Base-by-base conservation (phyloP, 2,888 invertebrate species). In the Sarcophaga caerulescens region DNA sequence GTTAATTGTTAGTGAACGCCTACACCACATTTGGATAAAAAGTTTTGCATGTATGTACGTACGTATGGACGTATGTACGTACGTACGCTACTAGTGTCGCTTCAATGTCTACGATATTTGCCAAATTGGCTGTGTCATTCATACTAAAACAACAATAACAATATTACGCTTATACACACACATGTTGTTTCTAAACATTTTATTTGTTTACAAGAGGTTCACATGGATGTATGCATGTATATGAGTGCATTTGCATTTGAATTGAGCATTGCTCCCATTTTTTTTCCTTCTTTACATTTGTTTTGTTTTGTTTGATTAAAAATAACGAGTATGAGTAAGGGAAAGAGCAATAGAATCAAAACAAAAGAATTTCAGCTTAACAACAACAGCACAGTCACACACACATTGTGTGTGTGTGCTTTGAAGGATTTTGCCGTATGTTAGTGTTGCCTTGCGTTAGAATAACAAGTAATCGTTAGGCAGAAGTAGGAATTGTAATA, bases 61-160 rank as follows among this genome's bases (percentile, higher is more conserved):
- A 6, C 10, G n/a, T 11, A 66, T 59, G n/a, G 12, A 57, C 1
- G 14, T 5, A 66, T 47, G 57, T 45, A 69, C 68, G 73, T 5
- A 66, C 60, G 57, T 45, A 69, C 68, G 73, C 44, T 63, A 69
- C 57, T 80, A 84, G 59, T 86, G 86, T 86, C 86, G 86, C 86
- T 86, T 84, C 86, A 86, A 86, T 86, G 86, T 86, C 86, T 86
- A 77, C 84, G 78, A 75, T 86, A 78, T 81, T 84, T 86, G 86
- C 86, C 84, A 83, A 86, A 86, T 84, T 86, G 77, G 86, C 84
- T 84, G 74, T 86, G 83, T 86, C 83, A 84, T 86, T 70, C 65
- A 73, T 73, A 21, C 35, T 52, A 52, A 52, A 52, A 52, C 52
- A 52, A 52, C 4, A 52, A 17, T 2, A 52, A 52, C 10, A 35